These are phyloP conservation scores for Tetraodon nigroviridis DNA, from an alignment of 2,113 vertebrate genomes.

Conservation along the genomic window DNA sequence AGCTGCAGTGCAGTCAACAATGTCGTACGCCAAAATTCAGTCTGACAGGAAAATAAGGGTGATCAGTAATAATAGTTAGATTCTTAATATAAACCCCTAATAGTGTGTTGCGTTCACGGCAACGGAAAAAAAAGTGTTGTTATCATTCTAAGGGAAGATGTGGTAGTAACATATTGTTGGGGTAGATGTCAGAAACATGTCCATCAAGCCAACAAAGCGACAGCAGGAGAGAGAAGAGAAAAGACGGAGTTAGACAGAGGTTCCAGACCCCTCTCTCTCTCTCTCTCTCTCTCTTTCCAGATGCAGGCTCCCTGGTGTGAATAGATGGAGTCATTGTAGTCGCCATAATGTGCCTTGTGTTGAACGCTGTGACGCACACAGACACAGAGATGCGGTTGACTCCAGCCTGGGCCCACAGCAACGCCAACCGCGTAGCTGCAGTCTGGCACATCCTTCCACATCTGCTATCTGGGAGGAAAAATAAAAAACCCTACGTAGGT, in stretches of 20 bases:
- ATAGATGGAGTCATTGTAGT: slow-evolving; percentile 58
- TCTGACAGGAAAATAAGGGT: not conserved
- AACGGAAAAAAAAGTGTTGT: rapidly evolving
- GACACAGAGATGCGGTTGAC: slow-evolving; percentile 6
- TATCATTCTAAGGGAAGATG: no score
- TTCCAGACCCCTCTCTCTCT: slow-evolving; percentile 30
- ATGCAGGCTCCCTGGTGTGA: slow-evolving; percentile 46
- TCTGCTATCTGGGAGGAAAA: no score
- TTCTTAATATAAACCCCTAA: not conserved
- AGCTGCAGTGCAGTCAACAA: not conserved
- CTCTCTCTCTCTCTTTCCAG: slow-evolving; percentile 40
- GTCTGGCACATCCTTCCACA: no score
- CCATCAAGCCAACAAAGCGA: slow-evolving; percentile 53
- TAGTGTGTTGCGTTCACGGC: not conserved
- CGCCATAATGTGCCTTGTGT: slow-evolving; percentile 56
- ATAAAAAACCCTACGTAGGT: no score
- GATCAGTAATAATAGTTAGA: not conserved
- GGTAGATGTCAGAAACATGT: slow-evolving; percentile 22
- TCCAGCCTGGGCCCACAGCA: not conserved
- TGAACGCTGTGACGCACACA: slow-evolving; percentile 42
- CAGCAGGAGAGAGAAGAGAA: slow-evolving; percentile 21
- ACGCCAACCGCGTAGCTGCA: not conserved
- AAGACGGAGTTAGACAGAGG: slow-evolving; percentile 24
- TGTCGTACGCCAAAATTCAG: not conserved
- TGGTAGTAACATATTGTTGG: not conserved